Conservation (phyloP, 2,888 invertebrate genomes). For the Adelphocoris suturalis region DNA sequence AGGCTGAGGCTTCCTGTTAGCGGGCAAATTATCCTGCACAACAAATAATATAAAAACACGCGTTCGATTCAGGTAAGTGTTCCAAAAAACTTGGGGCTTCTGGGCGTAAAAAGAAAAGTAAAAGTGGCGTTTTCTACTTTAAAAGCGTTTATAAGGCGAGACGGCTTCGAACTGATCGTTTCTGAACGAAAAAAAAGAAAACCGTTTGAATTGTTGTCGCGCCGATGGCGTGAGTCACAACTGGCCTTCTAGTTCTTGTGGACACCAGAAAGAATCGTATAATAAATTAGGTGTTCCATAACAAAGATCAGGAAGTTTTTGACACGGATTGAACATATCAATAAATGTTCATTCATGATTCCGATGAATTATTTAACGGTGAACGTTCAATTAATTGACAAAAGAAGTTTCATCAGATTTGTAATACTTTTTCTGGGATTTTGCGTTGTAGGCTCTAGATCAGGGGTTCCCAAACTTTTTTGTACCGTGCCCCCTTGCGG, state of each 20-base stretch:
- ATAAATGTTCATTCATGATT: too few relatives aligned
- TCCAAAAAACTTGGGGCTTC: conserved; percentile 2
- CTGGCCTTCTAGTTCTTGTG: background rate
- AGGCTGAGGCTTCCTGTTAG: conserved; percentile 4
- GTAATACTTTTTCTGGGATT: too few relatives aligned
- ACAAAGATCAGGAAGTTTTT: background rate
- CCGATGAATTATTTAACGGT: too few relatives aligned
- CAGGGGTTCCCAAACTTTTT: too few relatives aligned
- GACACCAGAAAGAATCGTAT: background rate
- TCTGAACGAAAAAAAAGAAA: background rate
- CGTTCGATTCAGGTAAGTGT: background rate
- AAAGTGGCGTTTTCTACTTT: background rate
- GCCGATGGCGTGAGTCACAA: background rate
- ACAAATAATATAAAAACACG: background rate
- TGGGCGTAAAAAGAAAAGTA: background rate
- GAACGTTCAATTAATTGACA: too few relatives aligned
- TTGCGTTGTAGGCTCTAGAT: too few relatives aligned
- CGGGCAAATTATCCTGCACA: background rate
- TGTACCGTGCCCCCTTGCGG: too few relatives aligned
- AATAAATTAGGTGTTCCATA: background rate
- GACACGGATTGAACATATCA: too few relatives aligned
- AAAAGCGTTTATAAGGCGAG: background rate
- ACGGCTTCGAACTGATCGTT: background rate
- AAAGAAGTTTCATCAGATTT: too few relatives aligned
- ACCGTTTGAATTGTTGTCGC: background rate